Conservation (phyloP, 2,113 vertebrate genomes). For the Ammodytes dubius region DNA sequence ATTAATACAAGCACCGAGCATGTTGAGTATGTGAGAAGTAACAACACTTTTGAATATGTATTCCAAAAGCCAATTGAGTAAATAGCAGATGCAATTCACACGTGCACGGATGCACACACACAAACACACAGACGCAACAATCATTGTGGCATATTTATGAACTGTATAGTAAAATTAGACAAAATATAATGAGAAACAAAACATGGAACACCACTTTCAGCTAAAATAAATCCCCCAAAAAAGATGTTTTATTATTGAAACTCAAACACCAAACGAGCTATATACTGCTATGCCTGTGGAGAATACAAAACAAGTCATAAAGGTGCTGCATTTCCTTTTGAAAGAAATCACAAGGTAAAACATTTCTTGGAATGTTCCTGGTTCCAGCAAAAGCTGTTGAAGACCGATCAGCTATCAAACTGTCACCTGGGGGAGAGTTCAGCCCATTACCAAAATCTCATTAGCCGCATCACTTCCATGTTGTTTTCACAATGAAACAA, state of each 20-base stretch:
- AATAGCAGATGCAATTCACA: neutral
- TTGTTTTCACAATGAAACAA: conserved; percentile 32
- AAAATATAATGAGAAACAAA: neutral
- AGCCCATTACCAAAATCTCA: conserved; percentile 47
- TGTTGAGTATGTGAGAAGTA: neutral
- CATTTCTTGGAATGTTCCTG: conserved; percentile 39
- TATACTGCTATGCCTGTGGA: neutral
- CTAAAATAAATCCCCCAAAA: neutral
- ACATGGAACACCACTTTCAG: conserved; percentile 16
- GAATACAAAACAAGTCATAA: conserved; percentile 13
- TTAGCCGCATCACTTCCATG: conserved; percentile 48
- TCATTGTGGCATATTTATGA: neutral
- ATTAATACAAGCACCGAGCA: neutral
- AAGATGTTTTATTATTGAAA: conserved; percentile 5
- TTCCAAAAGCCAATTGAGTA: neutral
- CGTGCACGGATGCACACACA: neutral
- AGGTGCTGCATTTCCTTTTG: conserved; percentile 27
- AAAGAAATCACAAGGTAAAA: conserved; percentile 21
- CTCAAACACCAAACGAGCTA: conserved; percentile 23
- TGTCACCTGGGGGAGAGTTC: conserved; percentile 46
- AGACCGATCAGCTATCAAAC: conserved; percentile 12
- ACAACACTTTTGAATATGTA: neutral
- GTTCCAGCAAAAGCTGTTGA: conserved; percentile 19
- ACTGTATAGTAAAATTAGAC: neutral
- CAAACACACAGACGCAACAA: neutral